Base-by-base conservation (phyloP, 2,888 invertebrate species). In the Spilosoma lubricipeda region DNA sequence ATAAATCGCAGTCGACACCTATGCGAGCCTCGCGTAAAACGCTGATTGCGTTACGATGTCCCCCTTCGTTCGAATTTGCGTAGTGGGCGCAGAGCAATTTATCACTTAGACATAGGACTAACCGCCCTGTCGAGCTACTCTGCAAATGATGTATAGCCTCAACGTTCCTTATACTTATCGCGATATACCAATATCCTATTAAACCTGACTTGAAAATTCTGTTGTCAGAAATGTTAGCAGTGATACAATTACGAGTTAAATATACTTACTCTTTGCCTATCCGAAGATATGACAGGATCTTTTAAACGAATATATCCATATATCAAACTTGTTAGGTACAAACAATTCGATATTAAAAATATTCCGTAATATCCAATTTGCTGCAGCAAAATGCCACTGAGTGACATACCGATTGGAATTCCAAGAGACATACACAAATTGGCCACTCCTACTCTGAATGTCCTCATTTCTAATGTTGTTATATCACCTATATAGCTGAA, bases 401-500 rank as follows among this genome's bases (percentile, higher is more conserved):
- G 85, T 36, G 96, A 96, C 89, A 96, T 96, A 30, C 97, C 97
- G 56, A 97, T 85, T 20, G 97, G 96, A 78, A 96, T 96, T 45
- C 97, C 96, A n/a, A 97, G 90, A 75, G 96, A 97, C 89, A 96
- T 95, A 90, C 97, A 96, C 78, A 96, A 93, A 89, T 97, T 97
- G 76, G 96, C 94, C 67, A 97, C 95, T 74, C 97, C 97, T 77
- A 97, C 96, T 87, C 97, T 90, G 79, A 96, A 93, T 80, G 97
- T 97, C 86, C 97, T 96, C 87, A 96, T 96, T 88, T 96, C 96
- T 82, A 95, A 95, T 42, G 95, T 95, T 3, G 97, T 96, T 77
- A 97, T 95, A 84, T 97, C 96, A 85, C 97, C 96, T 64, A 97
- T 95, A 88, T 97, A 97, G 87, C 96, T 96, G 93, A 97, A 96